These are phyloP conservation scores for Staurois parvus DNA, from an alignment of 2,797 vertebrate species.

Conservation along the genomic window DNA sequence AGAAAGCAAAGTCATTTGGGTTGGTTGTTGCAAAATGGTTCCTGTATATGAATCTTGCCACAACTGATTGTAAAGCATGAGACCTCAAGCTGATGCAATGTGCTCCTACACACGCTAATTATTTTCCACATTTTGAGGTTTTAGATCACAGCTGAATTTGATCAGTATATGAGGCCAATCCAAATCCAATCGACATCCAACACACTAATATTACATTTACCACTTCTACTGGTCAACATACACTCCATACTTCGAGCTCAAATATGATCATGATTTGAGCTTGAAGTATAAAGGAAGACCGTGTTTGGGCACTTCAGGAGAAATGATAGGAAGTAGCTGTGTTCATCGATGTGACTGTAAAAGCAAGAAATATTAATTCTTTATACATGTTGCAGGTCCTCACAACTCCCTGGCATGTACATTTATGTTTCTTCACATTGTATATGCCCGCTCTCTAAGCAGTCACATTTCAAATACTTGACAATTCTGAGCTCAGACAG, in stretches of 20 bases:
- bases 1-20: not conserved
- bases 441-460: too few relatives aligned
- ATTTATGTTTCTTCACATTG: too few relatives aligned
- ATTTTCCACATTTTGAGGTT: not conserved
- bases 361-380: too few relatives aligned
- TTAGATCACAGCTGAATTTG: not conserved
- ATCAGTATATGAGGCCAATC: not conserved
- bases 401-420: too few relatives aligned
- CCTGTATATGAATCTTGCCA: not conserved
- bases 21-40: not conserved
- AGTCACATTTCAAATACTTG: too few relatives aligned
- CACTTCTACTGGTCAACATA: not conserved
- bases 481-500: too few relatives aligned
- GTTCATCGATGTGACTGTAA: too few relatives aligned
- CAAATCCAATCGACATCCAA: too few relatives aligned
- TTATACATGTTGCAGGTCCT: too few relatives aligned
- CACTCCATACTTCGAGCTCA: not conserved
- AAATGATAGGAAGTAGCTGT: not conserved
- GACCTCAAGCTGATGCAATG: not conserved
- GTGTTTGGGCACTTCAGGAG: not conserved
- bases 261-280: not conserved
- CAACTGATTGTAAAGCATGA: not conserved
- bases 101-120: not conserved
- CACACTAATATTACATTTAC: too few relatives aligned
- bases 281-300: too few relatives aligned